Evolutionary conservation across 2,888 invertebrate species (phyloP), one percentile per base, ranked within the genome.

Genomic region (Thera obeliscata): DNA sequence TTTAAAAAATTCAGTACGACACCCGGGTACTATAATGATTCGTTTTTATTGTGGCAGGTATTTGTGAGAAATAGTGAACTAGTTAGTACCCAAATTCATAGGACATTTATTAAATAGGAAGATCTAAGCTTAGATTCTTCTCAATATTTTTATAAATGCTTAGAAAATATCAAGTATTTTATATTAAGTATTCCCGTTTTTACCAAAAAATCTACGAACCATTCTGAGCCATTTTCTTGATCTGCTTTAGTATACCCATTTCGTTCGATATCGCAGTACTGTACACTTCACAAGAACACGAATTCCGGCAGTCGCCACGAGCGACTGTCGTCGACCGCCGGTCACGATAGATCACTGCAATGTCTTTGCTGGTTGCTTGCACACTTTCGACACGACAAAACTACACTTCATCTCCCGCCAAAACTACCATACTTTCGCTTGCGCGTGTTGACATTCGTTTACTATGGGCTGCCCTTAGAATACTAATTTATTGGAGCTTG

Each of bases 191-290:
- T 22, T 22, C 22, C 22, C 22, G 43, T 8, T 50, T 22, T 54
- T 35, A 54, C 8, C 5, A 55, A 55, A 61, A 61, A 36, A 48
- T 78, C 22, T 22, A 88, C 88, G 69, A 83, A 92, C 93, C 93
- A 71, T 88, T 77, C 65, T 82, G 78, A 5, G 91, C 85, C 81
- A 93, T 91, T 82, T 86, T 92, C 83, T 89, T 92, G 57, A 93
- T 88, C 76, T 93, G 93, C 81, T 93, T 92, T 64, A 93, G 78
- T 78, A 93, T 91, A 59, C 93, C 93, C 93, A 93, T 93, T 60
- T 67, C 61, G 56, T 56, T 38, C 8, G 49, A 63, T 66, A 43
- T 9, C 43, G n/a, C 70, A 69, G 71, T 66, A 67, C 70, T 67
- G 71, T 66, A 67, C 67, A 71, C 72, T 67, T 76, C 71, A 76